Evolutionary conservation across 2,113 vertebrate species (phyloP).

Genomic region (Anguilla japonica): DNA sequence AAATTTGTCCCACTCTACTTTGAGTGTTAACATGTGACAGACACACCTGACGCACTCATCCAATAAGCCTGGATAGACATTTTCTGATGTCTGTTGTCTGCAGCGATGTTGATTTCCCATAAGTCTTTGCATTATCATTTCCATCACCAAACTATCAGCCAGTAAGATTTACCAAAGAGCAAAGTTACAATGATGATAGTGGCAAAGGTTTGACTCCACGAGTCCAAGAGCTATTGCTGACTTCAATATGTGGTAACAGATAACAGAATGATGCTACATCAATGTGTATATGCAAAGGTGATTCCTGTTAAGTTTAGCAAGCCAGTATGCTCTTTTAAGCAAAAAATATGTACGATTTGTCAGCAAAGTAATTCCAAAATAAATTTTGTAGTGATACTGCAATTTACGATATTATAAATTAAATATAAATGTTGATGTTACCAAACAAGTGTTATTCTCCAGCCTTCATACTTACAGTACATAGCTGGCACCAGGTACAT

Average conservation of each 20-base stretch:
- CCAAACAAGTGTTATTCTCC: background rate
- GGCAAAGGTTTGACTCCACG: background rate
- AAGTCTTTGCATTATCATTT: constrained; percentile 1
- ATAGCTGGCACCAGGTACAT: background rate
- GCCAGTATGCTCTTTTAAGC: background rate
- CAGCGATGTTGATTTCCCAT: background rate
- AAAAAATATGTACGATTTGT: background rate
- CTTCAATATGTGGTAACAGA: background rate
- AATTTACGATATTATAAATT: background rate
- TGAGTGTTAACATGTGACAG: background rate
- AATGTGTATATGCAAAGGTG: background rate
- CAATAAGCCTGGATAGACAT: background rate
- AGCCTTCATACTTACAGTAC: background rate
- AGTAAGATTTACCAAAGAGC: background rate
- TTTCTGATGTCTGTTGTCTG: background rate
- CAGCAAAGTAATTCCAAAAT: background rate
- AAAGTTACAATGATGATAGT: background rate
- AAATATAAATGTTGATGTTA: background rate
- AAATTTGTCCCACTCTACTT: background rate
- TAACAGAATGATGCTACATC: background rate
- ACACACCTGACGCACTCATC: background rate
- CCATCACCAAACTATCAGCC: background rate
- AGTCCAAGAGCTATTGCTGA: background rate
- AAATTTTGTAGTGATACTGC: background rate
- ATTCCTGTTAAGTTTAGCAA: background rate